phyloP scores from a whole-genome alignment of 2,888 invertebrate species.

The Caenorhabditis sp. region DNA sequence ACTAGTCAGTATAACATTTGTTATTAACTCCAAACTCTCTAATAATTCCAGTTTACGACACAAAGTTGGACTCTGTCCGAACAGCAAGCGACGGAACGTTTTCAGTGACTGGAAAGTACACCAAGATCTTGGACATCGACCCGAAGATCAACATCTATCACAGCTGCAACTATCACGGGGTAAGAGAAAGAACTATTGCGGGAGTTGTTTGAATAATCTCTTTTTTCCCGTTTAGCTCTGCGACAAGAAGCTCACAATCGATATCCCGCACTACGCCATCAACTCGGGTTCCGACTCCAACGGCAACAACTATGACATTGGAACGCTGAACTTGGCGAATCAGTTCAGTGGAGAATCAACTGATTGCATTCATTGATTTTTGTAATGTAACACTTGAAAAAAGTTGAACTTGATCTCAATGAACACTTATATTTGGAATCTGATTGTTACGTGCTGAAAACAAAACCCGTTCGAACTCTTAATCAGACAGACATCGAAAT shows the following conservation, averaged over 20 bases:
- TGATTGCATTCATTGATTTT: constrained; percentile 51
- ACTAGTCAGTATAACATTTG: constrained; percentile 25
- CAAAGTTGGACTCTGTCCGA: constrained; percentile 35
- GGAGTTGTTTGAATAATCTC: not conserved
- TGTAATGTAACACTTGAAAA: too few species aligned
- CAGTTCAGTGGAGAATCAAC: constrained; percentile 50
- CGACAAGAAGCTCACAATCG: constrained; percentile 44
- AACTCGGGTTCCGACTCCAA: constrained; percentile 5
- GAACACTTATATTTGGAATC: constrained; percentile 15
- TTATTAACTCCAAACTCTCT: not conserved
- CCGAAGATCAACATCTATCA: constrained; percentile 64
- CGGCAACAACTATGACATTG: constrained; percentile 41
- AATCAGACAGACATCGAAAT: too few species aligned
- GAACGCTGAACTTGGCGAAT: constrained; percentile 48
- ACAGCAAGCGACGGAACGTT: constrained; percentile 53
- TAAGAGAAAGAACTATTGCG: constrained; percentile 5
- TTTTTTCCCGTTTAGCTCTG: constrained; percentile 49
- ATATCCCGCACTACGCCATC: constrained; percentile 37
- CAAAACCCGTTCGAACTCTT: too few species aligned
- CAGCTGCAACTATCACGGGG: constrained; percentile 52
- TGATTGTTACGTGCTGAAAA: too few species aligned
- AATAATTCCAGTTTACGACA: constrained; percentile 45
- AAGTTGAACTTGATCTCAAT: not conserved
- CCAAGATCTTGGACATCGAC: constrained; percentile 50
- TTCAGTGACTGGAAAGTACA: constrained; percentile 43